These are phyloP conservation scores for Halcyon badia DNA, from an alignment of 2,797 vertebrate species.

Conservation along the genomic window DNA sequence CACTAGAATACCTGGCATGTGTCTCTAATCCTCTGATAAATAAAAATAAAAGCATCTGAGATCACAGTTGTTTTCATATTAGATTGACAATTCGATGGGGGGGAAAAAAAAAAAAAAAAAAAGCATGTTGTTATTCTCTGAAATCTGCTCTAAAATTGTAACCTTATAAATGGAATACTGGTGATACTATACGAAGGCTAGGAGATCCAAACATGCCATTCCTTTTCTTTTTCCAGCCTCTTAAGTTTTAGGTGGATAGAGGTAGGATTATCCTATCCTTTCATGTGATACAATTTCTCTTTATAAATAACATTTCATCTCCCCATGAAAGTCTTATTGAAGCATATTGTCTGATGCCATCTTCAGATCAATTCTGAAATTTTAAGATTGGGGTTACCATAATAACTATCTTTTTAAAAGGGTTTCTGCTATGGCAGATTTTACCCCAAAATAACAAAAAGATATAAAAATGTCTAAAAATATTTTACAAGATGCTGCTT, in stretches of 20 bases:
- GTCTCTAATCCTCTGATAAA: background rate
- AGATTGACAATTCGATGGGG: background rate
- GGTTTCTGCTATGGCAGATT: background rate
- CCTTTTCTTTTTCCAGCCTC: background rate
- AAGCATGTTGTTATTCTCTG: background rate
- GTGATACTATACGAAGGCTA: background rate
- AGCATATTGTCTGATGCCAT: background rate
- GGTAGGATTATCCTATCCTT: background rate
- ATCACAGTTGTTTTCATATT: background rate
- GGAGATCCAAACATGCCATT: background rate
- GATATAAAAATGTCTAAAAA: slow-evolving; percentile 25
- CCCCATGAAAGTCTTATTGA: background rate
- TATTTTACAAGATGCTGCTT: background rate
- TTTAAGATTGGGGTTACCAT: background rate
- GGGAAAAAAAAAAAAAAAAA: background rate
- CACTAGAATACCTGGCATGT: background rate
- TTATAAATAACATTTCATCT: background rate
- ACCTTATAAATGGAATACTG: background rate
- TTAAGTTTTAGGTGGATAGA: background rate
- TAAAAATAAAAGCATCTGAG: background rate
- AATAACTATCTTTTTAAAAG: background rate
- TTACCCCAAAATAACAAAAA: background rate
- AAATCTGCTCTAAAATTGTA: background rate
- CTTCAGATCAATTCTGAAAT: background rate
- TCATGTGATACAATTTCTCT: background rate